Evolutionary conservation across 2,888 invertebrate genomes (phyloP), one percentile per base, ranked within the genome.

Genomic region (Tiliacea aurago): DNA sequence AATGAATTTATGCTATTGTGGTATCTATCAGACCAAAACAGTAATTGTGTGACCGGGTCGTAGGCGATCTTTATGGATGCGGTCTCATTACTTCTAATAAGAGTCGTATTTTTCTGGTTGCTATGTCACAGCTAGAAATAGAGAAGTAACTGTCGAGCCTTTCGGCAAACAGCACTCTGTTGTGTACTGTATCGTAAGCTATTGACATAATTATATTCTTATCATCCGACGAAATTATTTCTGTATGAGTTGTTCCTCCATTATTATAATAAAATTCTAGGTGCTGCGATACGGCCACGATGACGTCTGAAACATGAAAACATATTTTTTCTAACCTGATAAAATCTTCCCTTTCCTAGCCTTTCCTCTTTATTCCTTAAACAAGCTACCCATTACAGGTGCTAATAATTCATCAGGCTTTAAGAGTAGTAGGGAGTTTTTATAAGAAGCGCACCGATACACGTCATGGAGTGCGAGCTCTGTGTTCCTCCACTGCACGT

Each of bases 81-180:
- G 43, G 7, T 18, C n/a, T n/a, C n/a, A n/a, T 23, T 4, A 47
- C 49, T 49, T 49, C 0, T 28, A 47, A 1, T 45, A 62, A 11
- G 0, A 1, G 7, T 45, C 6, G 0, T 6, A 20, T 11, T 13
- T 45, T 13, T 18, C 10, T 47, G 28, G 23, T 63, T 47, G 20
- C 6, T 47, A 47, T 28, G 11, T 47, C 28, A 28, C 6, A 63
- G 28, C 62, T 47, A 13, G 11, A 23, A 6, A 62, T 6, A 45
- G 61, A 23, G 2, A 5, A 15, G 18, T 43, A 3, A 7, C 3
- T 7, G 18, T 9, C 2, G 9, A 0, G 1, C 18, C 0, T 7
- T 37, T 45, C 28, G 28, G 3, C 10, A 11, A 62, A 10, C 62
- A 62, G 20, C 28, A 63, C 28, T 4, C 7, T 33, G 20, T 47